Conservation (phyloP, 2,113 vertebrate species). For the Stigmatopora nigra region DNA sequence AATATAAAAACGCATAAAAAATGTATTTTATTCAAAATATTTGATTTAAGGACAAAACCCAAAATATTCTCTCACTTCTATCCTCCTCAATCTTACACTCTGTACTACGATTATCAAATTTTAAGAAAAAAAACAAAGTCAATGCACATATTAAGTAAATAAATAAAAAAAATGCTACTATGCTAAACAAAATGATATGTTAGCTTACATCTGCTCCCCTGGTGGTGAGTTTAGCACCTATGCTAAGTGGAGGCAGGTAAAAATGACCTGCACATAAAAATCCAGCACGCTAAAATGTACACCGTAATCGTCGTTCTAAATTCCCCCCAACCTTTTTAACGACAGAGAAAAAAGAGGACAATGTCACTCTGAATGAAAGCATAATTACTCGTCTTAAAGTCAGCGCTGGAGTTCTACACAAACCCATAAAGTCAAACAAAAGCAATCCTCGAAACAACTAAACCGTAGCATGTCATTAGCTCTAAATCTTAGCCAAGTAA, state of each 20-base stretch:
- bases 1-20: no score
- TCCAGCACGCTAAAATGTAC: constrained; percentile 54
- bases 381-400: constrained; percentile 53
- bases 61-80: no score
- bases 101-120: no score
- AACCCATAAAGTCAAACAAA: constrained; percentile 45
- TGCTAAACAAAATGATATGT: no score
- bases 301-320: constrained; percentile 45
- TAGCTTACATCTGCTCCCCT: no score
- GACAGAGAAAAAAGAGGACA: constrained; percentile 44
- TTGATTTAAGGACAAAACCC: no score
- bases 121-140: no score
- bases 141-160: no score
- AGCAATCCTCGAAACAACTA: constrained; percentile 27
- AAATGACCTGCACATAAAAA: constrained; percentile 51
- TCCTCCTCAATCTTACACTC: no score
- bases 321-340: constrained; percentile 38
- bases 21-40: no score
- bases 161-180: no score
- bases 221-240: no score
- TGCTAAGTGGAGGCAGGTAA: constrained; percentile 37
- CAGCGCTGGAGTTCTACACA: constrained; percentile 47
- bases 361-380: constrained; percentile 44
- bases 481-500: constrained; percentile 49
- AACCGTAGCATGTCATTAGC: constrained; percentile 22